phyloP scores from a whole-genome alignment of 1,140 invertebrate species.

The Branchinecta lindahli region DNA sequence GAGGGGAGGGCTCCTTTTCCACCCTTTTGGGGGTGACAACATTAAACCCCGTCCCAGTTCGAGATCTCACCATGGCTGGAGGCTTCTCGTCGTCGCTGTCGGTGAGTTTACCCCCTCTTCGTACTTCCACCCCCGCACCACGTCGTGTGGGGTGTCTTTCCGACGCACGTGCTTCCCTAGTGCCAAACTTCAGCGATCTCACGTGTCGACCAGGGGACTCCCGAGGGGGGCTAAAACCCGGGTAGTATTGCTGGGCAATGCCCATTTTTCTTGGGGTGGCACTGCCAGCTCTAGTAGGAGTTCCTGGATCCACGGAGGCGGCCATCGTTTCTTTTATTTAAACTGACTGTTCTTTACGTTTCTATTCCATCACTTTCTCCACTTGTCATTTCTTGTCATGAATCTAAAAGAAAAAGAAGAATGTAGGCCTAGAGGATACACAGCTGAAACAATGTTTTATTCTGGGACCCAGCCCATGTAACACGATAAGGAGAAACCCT shows the following conservation, averaged over 20 bases:
- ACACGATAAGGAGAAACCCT: too few species aligned
- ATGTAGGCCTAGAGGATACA: too few species aligned
- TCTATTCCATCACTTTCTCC: too few species aligned
- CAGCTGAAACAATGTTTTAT: too few species aligned
- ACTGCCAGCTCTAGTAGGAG: neutral
- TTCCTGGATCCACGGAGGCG: neutral
- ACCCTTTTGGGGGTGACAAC: neutral
- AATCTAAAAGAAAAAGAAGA: too few species aligned
- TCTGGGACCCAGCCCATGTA: too few species aligned
- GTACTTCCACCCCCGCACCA: neutral
- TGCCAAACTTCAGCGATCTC: neutral
- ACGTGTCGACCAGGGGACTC: neutral
- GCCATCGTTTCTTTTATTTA: neutral
- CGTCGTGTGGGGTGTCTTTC: neutral
- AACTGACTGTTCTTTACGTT: too few species aligned
- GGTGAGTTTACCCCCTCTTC: neutral
- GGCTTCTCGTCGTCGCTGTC: conserved; percentile 2
- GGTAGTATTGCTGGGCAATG: neutral
- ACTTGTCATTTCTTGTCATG: too few species aligned
- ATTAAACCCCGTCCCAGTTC: neutral
- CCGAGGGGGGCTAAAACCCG: neutral
- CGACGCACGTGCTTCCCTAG: neutral
- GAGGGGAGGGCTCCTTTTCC: neutral
- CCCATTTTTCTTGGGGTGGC: neutral
- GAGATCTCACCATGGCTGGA: neutral